phyloP scores from a whole-genome alignment of 2,113 vertebrate genomes.

The Plecotus auritus region DNA sequence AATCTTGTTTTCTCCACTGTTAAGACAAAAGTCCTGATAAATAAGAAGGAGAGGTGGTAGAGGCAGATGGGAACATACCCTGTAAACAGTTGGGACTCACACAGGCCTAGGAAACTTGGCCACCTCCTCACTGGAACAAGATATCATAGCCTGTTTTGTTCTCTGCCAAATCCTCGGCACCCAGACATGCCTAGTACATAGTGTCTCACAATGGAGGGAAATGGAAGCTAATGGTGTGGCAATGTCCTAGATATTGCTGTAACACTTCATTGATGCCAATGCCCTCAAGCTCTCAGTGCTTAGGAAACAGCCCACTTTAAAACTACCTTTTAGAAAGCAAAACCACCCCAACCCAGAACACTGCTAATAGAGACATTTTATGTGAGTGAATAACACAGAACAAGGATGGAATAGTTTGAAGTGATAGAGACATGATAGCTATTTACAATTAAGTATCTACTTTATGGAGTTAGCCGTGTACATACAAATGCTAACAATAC shows the following conservation, averaged over 20 bases:
- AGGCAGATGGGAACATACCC: not conserved
- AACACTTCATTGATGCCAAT: not conserved
- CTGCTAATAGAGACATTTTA: not conserved
- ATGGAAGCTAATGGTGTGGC: not conserved
- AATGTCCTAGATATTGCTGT: not conserved
- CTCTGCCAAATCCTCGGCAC: not conserved
- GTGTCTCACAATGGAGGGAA: not conserved
- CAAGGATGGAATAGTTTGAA: not conserved
- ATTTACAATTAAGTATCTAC: not conserved
- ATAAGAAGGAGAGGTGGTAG: not conserved
- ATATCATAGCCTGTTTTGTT: not conserved
- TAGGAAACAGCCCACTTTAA: not conserved
- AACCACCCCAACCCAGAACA: not conserved
- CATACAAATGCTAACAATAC: not conserved
- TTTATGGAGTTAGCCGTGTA: not conserved
- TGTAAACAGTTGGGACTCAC: not conserved
- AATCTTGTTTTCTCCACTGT: not conserved
- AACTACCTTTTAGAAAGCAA: not conserved
- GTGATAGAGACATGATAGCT: not conserved
- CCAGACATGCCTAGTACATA: not conserved
- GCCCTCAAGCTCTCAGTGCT: not conserved
- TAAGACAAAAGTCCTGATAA: not conserved
- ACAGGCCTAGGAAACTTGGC: accelerated
- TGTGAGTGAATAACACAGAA: not conserved
- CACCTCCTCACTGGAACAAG: not conserved